Evolutionary conservation across 2,888 invertebrate genomes (phyloP).

Genomic region (Zele albiditarsus): DNA sequence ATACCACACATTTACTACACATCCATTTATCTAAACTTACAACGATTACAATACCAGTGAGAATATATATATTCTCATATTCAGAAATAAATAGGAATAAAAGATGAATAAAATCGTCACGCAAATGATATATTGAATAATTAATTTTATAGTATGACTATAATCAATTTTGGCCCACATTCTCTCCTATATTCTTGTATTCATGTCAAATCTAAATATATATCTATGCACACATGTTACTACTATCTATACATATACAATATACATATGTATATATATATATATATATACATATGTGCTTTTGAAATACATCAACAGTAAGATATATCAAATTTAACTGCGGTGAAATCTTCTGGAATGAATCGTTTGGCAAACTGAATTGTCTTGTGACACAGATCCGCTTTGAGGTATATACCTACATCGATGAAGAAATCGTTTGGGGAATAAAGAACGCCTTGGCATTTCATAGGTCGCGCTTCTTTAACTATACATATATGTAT

Average conservation of each 20-base stretch:
- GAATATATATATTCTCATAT: too few relatives aligned
- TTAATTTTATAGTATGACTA: too few relatives aligned
- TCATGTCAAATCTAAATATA: neutral
- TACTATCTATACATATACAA: too few relatives aligned
- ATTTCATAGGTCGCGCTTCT: constrained; percentile 30
- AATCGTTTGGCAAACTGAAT: constrained; percentile 27
- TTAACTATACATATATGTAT: constrained; percentile 28
- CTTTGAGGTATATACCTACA: constrained; percentile 32
- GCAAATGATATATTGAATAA: too few relatives aligned
- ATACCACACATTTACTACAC: neutral
- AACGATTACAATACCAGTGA: too few relatives aligned
- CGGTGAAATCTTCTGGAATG: neutral
- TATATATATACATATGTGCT: neutral
- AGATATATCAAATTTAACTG: neutral
- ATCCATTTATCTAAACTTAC: neutral
- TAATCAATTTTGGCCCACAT: neutral
- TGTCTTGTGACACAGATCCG: constrained; percentile 34
- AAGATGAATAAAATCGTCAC: too few relatives aligned
- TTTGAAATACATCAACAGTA: neutral
- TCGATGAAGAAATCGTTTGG: constrained; percentile 51
- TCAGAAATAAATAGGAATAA: too few relatives aligned
- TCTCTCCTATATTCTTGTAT: neutral
- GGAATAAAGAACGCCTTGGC: constrained; percentile 40
- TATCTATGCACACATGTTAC: too few relatives aligned
- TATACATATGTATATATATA: neutral